Percentiles rank a stretch among this genome's conserved stretches.
Conservation (phyloP, 2,113 vertebrate genomes). For the Oreocharis arfaki region DNA sequence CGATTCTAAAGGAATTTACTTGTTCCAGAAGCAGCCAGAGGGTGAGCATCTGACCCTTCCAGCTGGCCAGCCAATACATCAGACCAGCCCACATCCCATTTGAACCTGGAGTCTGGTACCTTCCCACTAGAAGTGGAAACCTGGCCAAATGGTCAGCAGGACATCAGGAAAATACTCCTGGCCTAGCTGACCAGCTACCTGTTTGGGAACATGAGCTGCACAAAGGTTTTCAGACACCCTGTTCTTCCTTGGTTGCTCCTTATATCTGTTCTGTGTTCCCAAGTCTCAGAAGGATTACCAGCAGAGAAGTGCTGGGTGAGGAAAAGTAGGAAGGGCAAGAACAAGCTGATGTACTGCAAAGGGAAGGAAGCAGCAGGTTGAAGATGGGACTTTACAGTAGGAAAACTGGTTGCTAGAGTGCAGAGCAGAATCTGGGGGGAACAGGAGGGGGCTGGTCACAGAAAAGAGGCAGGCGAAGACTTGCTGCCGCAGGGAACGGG, state of each 20-base stretch:
- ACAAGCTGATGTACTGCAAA: not conserved
- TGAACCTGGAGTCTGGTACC: rapidly evolving
- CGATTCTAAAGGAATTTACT: not conserved
- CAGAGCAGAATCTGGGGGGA: not conserved
- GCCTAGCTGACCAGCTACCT: not conserved
- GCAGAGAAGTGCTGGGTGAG: not conserved
- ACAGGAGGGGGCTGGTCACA: not conserved
- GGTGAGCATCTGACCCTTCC: not conserved
- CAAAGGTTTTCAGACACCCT: not conserved
- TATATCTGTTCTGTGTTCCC: not conserved
- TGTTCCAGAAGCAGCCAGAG: not conserved
- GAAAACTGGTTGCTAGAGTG: conserved; percentile 31
- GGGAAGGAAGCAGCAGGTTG: not conserved
- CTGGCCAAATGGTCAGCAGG: not conserved
- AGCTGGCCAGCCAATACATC: not conserved
- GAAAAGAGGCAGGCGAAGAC: not conserved
- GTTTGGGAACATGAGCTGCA: not conserved
- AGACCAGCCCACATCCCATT: not conserved
- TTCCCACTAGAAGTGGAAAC: not conserved
- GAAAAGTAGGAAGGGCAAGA: not conserved
- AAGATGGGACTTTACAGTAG: not conserved
- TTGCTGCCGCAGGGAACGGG: not conserved
- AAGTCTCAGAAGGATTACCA: not conserved
- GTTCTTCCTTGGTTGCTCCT: not conserved
- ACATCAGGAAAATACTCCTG: not conserved